phyloP scores from a whole-genome alignment of 2,888 invertebrate species.

The Linyphia triangularis region DNA sequence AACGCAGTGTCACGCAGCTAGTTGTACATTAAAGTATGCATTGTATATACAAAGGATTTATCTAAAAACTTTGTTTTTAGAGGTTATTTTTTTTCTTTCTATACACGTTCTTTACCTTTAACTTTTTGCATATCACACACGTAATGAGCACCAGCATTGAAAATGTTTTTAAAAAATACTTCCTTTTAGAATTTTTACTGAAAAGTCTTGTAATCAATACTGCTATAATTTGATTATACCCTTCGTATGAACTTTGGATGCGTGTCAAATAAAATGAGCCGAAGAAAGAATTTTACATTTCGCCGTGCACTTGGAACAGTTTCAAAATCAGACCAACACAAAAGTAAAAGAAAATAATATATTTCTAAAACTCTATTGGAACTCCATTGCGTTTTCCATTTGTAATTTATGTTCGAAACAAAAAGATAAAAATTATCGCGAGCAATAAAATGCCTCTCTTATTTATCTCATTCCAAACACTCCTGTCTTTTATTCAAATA shows the following conservation, averaged over 20 bases:
- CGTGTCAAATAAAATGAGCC: slow-evolving; percentile 3
- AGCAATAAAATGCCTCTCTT: no score
- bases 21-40: no score
- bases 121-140: no score
- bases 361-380: not conserved
- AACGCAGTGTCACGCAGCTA: no score
- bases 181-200: not conserved
- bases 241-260: slow-evolving; percentile 16
- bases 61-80: no score
- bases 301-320: slow-evolving; percentile 8
- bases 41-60: no score
- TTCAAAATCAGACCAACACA: slow-evolving; percentile 15
- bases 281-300: slow-evolving; percentile 9
- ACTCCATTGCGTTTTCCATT: not conserved
- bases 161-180: not conserved
- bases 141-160: no score
- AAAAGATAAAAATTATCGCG: not conserved
- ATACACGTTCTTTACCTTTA: no score
- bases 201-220: not conserved
- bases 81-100: no score
- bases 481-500: no score
- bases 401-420: not conserved
- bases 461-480: no score
- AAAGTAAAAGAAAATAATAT: not conserved
- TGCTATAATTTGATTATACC: not conserved